Base-by-base conservation (phyloP, 2,888 invertebrate species). In the Drosophila austrosaltans region DNA sequence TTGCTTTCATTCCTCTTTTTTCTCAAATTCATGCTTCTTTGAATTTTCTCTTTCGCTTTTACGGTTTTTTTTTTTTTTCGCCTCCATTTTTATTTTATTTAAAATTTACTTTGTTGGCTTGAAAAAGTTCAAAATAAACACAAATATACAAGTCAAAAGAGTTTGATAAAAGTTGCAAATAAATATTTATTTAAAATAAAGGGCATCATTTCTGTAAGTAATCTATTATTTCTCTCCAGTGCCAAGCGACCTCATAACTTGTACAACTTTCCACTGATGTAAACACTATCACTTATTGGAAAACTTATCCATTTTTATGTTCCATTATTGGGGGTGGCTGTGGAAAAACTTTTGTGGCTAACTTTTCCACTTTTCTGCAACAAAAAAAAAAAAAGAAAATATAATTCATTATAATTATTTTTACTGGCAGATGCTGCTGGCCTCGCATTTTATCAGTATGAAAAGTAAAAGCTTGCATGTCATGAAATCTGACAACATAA, bases 251-350 rank as follows among this genome's bases (percentile, higher is more conserved):
- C 25, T 53, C 39, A 58, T 28, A 58, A 40, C 22, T 36, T 58
- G n/a, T 25, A 40, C 25, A 36, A 59, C 22, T 57, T 57, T 57
- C 22, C n/a, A 32, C 39, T 22, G 57, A 22, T 57, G 48, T 28
- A 70, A 70, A 70, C 71, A 70, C 63, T 71, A 70, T 70, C 57
- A 63, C 25, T 71, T 71, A 71, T 71, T 72, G 65, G 39, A 71
- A 71, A 71, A 71, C 72, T 71, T 68, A 57, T 22, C 57, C 57
- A 39, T 57, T 57, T 25, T 57, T 25, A 25, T 48, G 2, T 25
- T 12, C 39, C 36, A 22, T 57, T 39, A 22, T 57, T 36, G 22
- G 57, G 39, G 22, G 22, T 22, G 8, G 57, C 7, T 16, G 16
- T 16, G 22, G 12, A 1, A 39, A 39, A 57, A 57, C 57, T 57